Conservation (phyloP, 2,888 invertebrate genomes). For the Eueremaeus valkanovi region DNA sequence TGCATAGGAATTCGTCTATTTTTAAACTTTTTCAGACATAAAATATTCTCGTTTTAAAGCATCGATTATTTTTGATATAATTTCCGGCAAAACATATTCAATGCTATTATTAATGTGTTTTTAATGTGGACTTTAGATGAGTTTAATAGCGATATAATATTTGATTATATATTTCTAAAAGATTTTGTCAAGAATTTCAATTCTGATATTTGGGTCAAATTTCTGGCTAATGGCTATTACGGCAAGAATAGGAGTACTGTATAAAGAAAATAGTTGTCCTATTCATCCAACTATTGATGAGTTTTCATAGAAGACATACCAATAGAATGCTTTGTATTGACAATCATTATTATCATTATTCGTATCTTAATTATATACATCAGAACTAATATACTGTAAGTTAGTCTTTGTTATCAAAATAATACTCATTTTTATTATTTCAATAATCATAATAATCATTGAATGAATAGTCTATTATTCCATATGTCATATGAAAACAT, state of each 20-base stretch:
- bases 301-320: neutral
- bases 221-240: slow-evolving; percentile 1
- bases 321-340: slow-evolving; percentile 4
- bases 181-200: neutral
- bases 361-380: slow-evolving; percentile 12
- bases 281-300: neutral
- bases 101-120: no score
- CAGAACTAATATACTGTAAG: neutral
- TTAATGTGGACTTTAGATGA: no score
- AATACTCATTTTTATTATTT: neutral
- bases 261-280: slow-evolving; percentile 15
- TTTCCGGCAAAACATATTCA: no score
- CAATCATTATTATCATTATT: slow-evolving; percentile 1
- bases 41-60: no score
- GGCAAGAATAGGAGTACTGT: no score
- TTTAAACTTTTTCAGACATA: no score
- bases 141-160: no score
- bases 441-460: neutral
- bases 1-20: no score
- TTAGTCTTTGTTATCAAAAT: neutral
- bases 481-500: no score
- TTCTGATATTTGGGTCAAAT: slow-evolving; percentile 21
- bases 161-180: no score
- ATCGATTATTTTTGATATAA: no score
- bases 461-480: no score